These are phyloP conservation scores for Ammodytes marinus DNA, from an alignment of 2,113 vertebrate species.

Conservation along the genomic window DNA sequence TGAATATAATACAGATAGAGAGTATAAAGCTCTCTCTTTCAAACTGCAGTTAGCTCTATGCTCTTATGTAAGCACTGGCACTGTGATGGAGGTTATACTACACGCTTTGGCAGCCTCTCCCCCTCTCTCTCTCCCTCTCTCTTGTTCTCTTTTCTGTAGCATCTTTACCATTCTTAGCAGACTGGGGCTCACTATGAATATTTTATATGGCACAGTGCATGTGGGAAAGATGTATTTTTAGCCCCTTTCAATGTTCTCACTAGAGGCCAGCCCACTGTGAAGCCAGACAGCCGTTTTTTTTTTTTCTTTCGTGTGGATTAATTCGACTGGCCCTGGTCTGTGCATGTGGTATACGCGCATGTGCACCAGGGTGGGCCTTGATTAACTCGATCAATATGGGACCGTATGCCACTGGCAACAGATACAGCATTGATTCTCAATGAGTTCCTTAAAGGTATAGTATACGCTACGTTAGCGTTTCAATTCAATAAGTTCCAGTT, in stretches of 20 bases:
- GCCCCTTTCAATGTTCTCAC: slow-evolving; percentile 65
- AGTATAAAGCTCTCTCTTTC: slow-evolving; percentile 44
- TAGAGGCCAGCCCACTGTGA: slow-evolving; percentile 30
- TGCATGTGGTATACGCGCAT: slow-evolving; percentile 1
- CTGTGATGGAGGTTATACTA: slow-evolving; percentile 40
- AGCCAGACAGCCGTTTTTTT: slow-evolving; percentile 29
- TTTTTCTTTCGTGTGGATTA: slow-evolving; percentile 29
- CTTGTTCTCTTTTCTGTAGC: slow-evolving; percentile 28
- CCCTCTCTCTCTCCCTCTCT: not conserved
- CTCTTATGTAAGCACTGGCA: slow-evolving; percentile 71
- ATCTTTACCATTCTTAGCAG: slow-evolving; percentile 77
- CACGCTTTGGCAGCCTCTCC: slow-evolving; percentile 50
- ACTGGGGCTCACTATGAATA: slow-evolving; percentile 85
- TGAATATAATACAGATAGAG: slow-evolving; percentile 38
- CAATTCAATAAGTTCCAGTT: slow-evolving; percentile 29
- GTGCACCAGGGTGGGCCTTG: slow-evolving; percentile 20
- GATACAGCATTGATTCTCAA: slow-evolving; percentile 54
- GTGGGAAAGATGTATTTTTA: slow-evolving; percentile 87
- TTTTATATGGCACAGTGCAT: slow-evolving; percentile 87
- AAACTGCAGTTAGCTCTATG: slow-evolving; percentile 52
- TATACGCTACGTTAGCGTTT: not conserved
- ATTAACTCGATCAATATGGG: slow-evolving; percentile 38
- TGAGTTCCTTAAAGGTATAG: slow-evolving; percentile 38
- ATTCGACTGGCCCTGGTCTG: not conserved
- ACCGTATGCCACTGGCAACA: slow-evolving; percentile 37